These are phyloP conservation scores for Chloroclystis v-ata DNA, from an alignment of 2,888 invertebrate genomes.

Conservation along the genomic window DNA sequence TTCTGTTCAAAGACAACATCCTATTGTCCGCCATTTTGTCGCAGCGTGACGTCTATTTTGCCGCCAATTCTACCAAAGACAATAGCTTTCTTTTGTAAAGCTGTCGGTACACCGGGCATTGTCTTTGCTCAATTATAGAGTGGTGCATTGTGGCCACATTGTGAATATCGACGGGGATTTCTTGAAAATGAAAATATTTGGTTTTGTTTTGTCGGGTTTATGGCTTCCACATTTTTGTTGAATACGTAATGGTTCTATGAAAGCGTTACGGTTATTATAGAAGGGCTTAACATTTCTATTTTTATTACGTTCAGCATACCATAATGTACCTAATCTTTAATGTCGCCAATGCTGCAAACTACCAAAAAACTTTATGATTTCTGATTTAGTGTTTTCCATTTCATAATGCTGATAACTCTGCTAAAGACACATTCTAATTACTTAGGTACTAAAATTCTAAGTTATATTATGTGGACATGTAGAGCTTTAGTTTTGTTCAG, in stretches of 20 bases:
- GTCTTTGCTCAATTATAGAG: slow-evolving; percentile 74
- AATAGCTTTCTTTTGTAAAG: slow-evolving; percentile 43
- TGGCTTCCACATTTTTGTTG: slow-evolving; percentile 61
- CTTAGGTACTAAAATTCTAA: no score
- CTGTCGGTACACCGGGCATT: slow-evolving; percentile 57
- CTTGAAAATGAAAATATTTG: slow-evolving; percentile 53
- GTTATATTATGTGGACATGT: no score
- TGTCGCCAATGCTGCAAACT: no score
- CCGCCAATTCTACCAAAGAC: slow-evolving; percentile 52
- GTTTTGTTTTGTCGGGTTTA: slow-evolving; percentile 48
- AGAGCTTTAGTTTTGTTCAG: no score
- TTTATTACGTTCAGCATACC: no score
- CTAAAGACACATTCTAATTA: no score
- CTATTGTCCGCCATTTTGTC: slow-evolving; percentile 46
- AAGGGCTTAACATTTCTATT: slow-evolving; percentile 10
- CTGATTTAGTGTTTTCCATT: no score
- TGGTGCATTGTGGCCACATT: slow-evolving; percentile 55
- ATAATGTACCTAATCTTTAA: no score
- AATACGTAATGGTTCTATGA: slow-evolving; percentile 48
- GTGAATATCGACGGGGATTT: slow-evolving; percentile 49
- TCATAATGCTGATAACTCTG: no score
- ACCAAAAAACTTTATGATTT: no score
- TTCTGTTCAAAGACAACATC: slow-evolving; percentile 11
- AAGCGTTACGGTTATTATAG: slow-evolving; percentile 22
- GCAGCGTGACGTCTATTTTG: slow-evolving; percentile 60